A percentile compares a stretch with the other conserved stretches of the same genome.
Evolutionary conservation across 2,113 vertebrate species (phyloP).

Genomic region (Picathartes gymnocephalus): DNA sequence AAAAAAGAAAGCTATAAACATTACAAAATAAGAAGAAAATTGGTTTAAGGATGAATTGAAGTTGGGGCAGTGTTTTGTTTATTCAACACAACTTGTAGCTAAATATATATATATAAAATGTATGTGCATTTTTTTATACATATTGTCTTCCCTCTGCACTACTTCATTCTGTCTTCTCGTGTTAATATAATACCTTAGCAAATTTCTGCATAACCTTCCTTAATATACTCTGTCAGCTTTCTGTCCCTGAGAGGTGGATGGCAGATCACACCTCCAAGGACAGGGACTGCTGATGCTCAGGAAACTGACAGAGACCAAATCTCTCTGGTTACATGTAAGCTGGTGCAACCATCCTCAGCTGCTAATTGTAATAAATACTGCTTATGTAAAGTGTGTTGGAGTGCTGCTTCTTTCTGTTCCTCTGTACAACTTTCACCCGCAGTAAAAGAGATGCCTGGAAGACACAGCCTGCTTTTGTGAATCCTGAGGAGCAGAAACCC

Average conservation of each 20-base stretch:
- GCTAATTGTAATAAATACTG: background rate
- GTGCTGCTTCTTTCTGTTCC: background rate
- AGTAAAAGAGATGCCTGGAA: background rate
- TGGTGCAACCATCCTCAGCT: background rate
- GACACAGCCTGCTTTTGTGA: background rate
- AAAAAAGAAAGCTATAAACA: background rate
- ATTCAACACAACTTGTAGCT: background rate
- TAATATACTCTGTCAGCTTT: background rate
- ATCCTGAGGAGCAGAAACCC: background rate
- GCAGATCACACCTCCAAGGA: background rate
- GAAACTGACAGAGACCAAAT: background rate
- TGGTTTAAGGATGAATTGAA: background rate
- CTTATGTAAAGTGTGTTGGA: background rate
- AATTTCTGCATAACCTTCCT: background rate
- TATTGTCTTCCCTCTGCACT: background rate
- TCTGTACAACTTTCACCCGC: background rate
- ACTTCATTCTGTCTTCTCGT: background rate
- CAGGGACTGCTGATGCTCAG: background rate
- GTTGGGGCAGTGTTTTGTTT: background rate
- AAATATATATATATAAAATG: background rate
- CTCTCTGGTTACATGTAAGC: background rate
- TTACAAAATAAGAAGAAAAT: background rate
- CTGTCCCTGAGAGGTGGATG: background rate
- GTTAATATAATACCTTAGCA: background rate
- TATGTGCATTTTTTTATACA: background rate